phyloP scores from a whole-genome alignment of 2,888 invertebrate species.

The Cheilosia vulpina region DNA sequence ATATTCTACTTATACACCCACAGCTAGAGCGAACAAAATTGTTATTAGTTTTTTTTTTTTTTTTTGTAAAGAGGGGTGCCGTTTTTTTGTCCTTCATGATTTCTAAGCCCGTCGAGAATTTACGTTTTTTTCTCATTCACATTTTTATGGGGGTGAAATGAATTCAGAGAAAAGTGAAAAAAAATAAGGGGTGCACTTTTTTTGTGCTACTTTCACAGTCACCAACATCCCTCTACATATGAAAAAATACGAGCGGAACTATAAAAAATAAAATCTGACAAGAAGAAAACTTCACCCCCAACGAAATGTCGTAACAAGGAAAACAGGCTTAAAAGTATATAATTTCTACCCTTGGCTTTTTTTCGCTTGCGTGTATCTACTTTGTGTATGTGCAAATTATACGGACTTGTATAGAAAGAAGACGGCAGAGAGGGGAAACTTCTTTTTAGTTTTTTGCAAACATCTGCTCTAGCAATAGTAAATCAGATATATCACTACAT shows the following conservation, averaged over 20 bases:
- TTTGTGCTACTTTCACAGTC: slow-evolving; percentile 29
- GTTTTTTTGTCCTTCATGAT: slow-evolving; percentile 30
- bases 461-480: slow-evolving; percentile 55
- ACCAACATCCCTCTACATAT: slow-evolving; percentile 39
- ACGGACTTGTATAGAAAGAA: background rate
- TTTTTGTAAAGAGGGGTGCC: slow-evolving; percentile 35
- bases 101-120: slow-evolving; percentile 41
- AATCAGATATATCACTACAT: slow-evolving; percentile 31
- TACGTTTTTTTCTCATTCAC: slow-evolving; percentile 46
- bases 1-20: slow-evolving; percentile 26
- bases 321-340: slow-evolving; percentile 63
- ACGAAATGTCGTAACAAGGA: slow-evolving; percentile 50
- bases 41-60: slow-evolving; percentile 1
- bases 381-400: slow-evolving; percentile 52
- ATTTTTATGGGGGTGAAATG: slow-evolving; percentile 66
- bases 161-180: slow-evolving; percentile 47
- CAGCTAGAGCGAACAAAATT: slow-evolving; percentile 11
- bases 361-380: slow-evolving; percentile 37
- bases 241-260: slow-evolving; percentile 40
- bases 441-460: slow-evolving; percentile 48
- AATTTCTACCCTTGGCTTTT: slow-evolving; percentile 53
- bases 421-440: background rate
- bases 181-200: slow-evolving; percentile 63
- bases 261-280: slow-evolving; percentile 51
- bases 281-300: slow-evolving; percentile 61